A percentile compares a stretch with the other conserved stretches of the same genome.
Evolutionary conservation across 2,113 vertebrate genomes (phyloP).

Genomic region (Leucosticte australis): DNA sequence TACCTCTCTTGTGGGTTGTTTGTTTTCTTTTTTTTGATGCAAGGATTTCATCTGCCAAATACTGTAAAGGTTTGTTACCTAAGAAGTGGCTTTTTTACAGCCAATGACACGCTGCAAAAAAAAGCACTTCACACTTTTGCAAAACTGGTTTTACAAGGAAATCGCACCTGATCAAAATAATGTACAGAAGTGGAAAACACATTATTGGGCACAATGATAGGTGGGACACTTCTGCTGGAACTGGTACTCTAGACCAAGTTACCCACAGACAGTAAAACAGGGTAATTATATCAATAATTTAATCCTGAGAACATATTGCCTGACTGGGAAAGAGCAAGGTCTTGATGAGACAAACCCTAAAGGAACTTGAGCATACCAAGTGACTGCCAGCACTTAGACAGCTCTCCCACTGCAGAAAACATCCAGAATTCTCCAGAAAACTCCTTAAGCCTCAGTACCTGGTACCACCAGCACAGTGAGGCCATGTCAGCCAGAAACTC

Average conservation of each 20-base stretch:
- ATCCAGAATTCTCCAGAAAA: neutral
- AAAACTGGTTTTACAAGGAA: neutral
- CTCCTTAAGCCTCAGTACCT: neutral
- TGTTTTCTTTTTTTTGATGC: neutral
- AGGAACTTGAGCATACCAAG: neutral
- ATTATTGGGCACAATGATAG: neutral
- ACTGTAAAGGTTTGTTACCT: neutral
- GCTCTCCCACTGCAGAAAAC: neutral
- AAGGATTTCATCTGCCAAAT: neutral
- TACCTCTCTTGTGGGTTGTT: neutral
- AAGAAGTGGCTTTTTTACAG: neutral
- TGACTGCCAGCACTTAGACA: neutral
- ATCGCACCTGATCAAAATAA: neutral
- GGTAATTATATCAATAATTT: neutral
- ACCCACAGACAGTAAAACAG: neutral
- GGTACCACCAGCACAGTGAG: accelerated
- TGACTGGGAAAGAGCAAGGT: neutral
- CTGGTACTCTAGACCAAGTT: neutral
- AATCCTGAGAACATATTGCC: neutral
- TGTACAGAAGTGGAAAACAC: neutral
- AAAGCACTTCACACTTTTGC: neutral
- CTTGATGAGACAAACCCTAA: neutral
- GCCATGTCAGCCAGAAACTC: neutral
- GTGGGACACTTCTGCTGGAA: neutral
- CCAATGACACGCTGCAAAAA: neutral